Evolutionary conservation across 1,140 invertebrate genomes (phyloP).

Genomic region (Dreissena rostriformis): DNA sequence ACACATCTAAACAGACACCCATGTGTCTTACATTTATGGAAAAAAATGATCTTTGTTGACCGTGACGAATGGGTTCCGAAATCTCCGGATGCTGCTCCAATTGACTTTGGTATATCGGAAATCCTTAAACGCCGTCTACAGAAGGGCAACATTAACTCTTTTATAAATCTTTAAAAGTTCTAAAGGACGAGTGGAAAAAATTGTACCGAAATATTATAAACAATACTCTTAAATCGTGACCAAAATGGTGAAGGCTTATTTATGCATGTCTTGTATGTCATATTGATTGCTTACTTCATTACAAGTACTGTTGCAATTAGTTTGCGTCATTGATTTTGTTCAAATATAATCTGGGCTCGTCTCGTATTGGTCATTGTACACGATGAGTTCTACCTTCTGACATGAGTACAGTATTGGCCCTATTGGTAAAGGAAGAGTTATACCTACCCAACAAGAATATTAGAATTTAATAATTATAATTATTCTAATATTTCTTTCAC

Average conservation of each 20-base stretch:
- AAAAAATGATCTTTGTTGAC: not conserved
- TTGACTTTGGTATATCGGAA: slow-evolving; percentile 22
- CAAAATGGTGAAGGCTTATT: not conserved
- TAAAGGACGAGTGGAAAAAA: slow-evolving; percentile 19
- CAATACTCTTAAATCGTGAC: slow-evolving; percentile 1
- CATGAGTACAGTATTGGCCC: no score
- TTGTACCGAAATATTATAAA: slow-evolving; percentile 18
- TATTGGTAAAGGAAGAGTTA: no score
- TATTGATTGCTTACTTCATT: no score
- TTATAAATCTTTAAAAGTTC: slow-evolving; percentile 10
- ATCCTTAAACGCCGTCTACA: slow-evolving; percentile 19
- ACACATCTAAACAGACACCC: slow-evolving; percentile 19
- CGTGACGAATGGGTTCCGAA: slow-evolving; percentile 28
- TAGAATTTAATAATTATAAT: no score
- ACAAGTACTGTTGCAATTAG: no score
- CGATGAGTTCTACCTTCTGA: no score
- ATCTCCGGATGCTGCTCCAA: slow-evolving; percentile 18
- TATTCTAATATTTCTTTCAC: no score
- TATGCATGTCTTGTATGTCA: no score
- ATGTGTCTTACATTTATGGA: not conserved
- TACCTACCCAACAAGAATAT: no score
- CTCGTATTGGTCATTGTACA: no score
- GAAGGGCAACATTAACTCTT: not conserved
- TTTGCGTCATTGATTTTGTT: no score
- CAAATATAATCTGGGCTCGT: no score